Percentiles rank a stretch among this genome's conserved stretches.
These are phyloP conservation scores for Cyanoramphus novaezelandiae DNA, from an alignment of 2,113 vertebrate genomes.

Conservation along the genomic window DNA sequence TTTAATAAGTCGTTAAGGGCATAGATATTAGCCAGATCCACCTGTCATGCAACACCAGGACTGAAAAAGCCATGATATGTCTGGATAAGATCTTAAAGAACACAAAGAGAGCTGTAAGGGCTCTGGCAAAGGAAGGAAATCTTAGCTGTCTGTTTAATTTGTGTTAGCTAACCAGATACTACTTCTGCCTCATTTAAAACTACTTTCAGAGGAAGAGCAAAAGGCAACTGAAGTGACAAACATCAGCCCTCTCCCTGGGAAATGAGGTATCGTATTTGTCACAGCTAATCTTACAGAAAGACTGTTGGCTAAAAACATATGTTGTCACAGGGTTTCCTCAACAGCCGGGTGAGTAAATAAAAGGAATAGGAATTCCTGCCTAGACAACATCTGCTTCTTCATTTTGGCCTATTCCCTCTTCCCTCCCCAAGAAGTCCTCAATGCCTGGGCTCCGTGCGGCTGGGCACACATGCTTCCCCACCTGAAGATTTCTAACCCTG, in stretches of 20 bases:
- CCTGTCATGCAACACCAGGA: not conserved
- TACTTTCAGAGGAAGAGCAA: not conserved
- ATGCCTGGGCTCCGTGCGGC: not conserved
- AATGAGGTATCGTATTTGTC: not conserved
- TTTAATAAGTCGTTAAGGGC: not conserved
- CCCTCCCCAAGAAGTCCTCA: not conserved
- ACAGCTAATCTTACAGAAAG: not conserved
- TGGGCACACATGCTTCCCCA: accelerated
- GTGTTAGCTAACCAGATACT: not conserved
- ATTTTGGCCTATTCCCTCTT: not conserved
- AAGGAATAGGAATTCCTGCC: not conserved
- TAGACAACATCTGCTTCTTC: not conserved
- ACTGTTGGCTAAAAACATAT: not conserved
- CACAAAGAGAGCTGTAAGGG: not conserved
- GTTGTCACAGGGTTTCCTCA: not conserved
- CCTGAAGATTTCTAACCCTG: not conserved
- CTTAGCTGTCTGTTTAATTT: not conserved
- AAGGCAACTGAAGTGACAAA: not conserved
- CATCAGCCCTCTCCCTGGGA: not conserved
- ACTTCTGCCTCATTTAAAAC: not conserved
- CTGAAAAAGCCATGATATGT: not conserved
- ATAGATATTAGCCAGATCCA: not conserved
- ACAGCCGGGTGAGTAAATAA: not conserved
- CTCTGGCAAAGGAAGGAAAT: not conserved
- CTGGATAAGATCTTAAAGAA: not conserved